These are phyloP conservation scores for Coracias cyanogaster DNA, from an alignment of 2,797 vertebrate species.

Conservation along the genomic window DNA sequence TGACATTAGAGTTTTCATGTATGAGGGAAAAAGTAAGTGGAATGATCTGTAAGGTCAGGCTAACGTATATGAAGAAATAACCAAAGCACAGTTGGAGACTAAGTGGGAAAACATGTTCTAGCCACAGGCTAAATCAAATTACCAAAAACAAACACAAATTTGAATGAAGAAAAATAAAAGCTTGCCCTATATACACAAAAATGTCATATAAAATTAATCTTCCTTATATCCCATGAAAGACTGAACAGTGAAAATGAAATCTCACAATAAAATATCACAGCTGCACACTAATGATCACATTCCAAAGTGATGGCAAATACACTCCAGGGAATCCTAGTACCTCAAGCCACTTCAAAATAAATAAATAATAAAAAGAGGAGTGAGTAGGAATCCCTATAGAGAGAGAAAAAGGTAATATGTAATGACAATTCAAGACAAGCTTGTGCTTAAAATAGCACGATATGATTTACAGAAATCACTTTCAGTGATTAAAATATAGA, in stretches of 20 bases:
- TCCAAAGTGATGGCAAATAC: neutral
- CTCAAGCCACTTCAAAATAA: neutral
- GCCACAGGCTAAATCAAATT: neutral
- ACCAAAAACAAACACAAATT: neutral
- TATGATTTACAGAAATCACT: neutral
- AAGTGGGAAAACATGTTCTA: neutral
- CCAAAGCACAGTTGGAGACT: neutral
- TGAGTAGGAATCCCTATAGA: neutral
- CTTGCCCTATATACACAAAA: neutral
- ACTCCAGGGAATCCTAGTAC: neutral
- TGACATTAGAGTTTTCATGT: neutral
- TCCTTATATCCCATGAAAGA: neutral
- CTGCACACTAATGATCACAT: neutral
- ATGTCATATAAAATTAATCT: neutral
- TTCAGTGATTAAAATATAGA: neutral
- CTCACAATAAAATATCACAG: neutral
- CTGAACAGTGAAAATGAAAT: neutral
- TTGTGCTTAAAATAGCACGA: neutral
- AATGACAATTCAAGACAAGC: neutral
- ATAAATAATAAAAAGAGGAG: neutral
- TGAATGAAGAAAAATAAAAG: neutral
- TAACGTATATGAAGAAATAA: neutral
- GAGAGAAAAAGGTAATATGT: neutral
- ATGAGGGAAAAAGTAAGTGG: neutral
- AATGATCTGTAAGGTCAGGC: neutral